Evolutionary conservation across 92 coral and sea anemone species (phyloP), one percentile per base, ranked within the genome.

Genomic region (Zoanthus sansibaricus): DNA sequence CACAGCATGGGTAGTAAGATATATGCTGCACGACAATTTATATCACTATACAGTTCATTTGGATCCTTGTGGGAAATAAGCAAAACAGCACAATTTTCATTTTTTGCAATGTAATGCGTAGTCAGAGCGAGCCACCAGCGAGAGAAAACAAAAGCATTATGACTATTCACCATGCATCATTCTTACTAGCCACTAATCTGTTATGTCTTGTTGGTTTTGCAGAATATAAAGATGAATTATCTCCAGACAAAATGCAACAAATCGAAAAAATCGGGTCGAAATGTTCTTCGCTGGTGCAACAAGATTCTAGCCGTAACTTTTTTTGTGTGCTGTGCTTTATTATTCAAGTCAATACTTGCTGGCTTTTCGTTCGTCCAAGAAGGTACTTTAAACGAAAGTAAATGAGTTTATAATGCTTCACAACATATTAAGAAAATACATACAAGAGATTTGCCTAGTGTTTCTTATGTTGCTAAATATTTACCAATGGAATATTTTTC

Each of bases 241-340:
- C 83, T 90, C 44, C 79, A 64, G 77, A 71, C 89, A 91, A 71
- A 91, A 87, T 90, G 75, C 68, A 83, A 75, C 77, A 83, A 84
- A 87, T 67, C 94, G 67, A 90, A 86, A 45, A 78, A 88, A 56
- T 93, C 91, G 48, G 87, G 86, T 55, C 92, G 91, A 75, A 89
- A 86, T 87, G 86, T 91, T 77, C 72, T 84, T 84, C 92, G 87
- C 70, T 89, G 90, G 89, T 86, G 94, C 79, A 83, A 88, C 78
- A 94, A 93, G 64, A 74, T 93, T 58, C 76, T 91, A 88, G 93
- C 93, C 75, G 89, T 94, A 68, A 64, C 90, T 76, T 52, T 94
- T 90, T 94, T 93, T 90, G 89, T 93, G 76, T 86, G 92, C 84
- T 94, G 98, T 80, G 96, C 96, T 94, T 94, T 93, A 66, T 72